phyloP scores from a whole-genome alignment of 2,113 vertebrate species.

The Myrmecobius fasciatus region DNA sequence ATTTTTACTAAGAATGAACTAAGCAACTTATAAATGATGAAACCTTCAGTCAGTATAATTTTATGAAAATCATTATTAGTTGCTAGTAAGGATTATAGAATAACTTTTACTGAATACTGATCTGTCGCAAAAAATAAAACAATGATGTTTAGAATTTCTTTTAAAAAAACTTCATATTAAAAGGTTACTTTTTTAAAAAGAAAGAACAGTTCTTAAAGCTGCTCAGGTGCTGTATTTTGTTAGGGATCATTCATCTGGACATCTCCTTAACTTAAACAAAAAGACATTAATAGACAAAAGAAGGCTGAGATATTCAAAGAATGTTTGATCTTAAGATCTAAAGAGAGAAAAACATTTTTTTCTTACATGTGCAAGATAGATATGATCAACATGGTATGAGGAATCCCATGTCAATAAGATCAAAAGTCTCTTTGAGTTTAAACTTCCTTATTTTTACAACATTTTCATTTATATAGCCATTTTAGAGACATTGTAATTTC shows the following conservation, averaged over 20 bases:
- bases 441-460: not conserved
- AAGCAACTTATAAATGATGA: slow-evolving; percentile 58
- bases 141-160: slow-evolving; percentile 16
- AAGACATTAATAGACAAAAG: not conserved
- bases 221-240: fast-evolving
- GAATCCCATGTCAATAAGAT: not conserved
- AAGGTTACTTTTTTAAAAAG: not conserved
- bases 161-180: not conserved
- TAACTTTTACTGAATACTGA: slow-evolving; percentile 63
- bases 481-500: not conserved
- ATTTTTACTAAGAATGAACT: slow-evolving; percentile 55
- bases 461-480: not conserved
- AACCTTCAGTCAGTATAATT: slow-evolving; percentile 58
- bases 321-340: not conserved
- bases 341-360: not conserved
- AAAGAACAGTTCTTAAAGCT: not conserved
- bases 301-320: not conserved
- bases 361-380: not conserved
- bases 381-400: not conserved
- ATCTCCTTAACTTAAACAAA: slow-evolving; percentile 11
- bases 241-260: not conserved
- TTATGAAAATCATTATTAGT: slow-evolving; percentile 62
- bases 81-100: slow-evolving; percentile 51
- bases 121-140: slow-evolving; percentile 48
- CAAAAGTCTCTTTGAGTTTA: not conserved